phyloP scores from a whole-genome alignment of 2,888 invertebrate genomes.

The Candidula unifasciata region DNA sequence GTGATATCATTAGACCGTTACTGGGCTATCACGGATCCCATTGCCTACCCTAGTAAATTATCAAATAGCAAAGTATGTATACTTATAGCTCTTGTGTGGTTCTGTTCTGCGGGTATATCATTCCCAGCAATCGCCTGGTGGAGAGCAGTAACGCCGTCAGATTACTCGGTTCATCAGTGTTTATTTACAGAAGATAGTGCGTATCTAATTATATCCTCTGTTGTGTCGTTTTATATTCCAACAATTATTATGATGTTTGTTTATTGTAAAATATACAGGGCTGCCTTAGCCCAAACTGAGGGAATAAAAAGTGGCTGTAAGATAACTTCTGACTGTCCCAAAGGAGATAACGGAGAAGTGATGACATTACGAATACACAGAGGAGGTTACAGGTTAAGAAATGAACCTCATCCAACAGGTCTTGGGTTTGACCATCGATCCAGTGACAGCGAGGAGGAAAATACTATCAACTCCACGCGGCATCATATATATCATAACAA shows the following conservation, averaged over 20 bases:
- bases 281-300: conserved; percentile 93
- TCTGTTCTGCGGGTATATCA: conserved; percentile 96
- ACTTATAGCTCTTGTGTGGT: conserved; percentile 95
- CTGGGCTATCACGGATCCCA: conserved; percentile 99
- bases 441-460: conserved; percentile 68
- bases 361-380: conserved; percentile 94
- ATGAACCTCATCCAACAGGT: conserved; percentile 56
- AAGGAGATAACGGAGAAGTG: conserved; percentile 85
- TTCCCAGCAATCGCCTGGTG: conserved; percentile 93
- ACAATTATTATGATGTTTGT: conserved; percentile 98
- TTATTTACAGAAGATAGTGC: conserved; percentile 97
- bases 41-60: conserved; percentile 97
- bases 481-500: conserved; percentile 48
- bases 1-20: conserved; percentile 97
- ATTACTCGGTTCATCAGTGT: conserved; percentile 80
- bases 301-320: conserved; percentile 93
- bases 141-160: conserved; percentile 79
- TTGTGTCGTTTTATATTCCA: conserved; percentile 98
- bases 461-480: conserved; percentile 56
- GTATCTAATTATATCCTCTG: conserved; percentile 97
- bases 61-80: conserved; percentile 90
- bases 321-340: conserved; percentile 73
- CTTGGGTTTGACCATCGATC: conserved; percentile 61
- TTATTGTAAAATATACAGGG: conserved; percentile 95
- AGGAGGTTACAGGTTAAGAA: conserved; percentile 83